Base-by-base conservation (phyloP, 2,113 vertebrate species). In the Cynoglossus semilaevis region DNA sequence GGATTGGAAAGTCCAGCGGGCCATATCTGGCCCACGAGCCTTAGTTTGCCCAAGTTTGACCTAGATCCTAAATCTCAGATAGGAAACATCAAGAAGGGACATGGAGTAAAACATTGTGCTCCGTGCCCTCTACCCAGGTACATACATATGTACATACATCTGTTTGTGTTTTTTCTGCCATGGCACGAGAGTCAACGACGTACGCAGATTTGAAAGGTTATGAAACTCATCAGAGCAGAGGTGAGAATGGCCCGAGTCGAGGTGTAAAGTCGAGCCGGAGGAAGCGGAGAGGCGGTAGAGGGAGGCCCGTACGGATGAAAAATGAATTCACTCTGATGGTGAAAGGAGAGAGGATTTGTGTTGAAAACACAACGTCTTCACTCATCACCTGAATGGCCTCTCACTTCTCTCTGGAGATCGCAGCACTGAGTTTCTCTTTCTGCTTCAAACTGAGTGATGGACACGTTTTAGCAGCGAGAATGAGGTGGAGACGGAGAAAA, bases 321-420 rank as follows among this genome's bases (percentile, higher is more conserved):
- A 73, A 77, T 67, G 59, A 71, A 58, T 69, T 69, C 34, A 40
- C 8, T 12, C 58, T 45, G 68, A 73, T 59, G 62, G 51, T 66
- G 67, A 78, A 64, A 72, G 73, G 70, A 74, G 69, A 72, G 72
- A 52, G 45, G 59, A 19, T 52, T n/a, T 45, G 76, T 60, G 78
- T 79, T 79, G 83, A 87, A 80, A 87, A 70, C 68, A 49, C 22
- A 50, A 47, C 18, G 70, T 75, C 74, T 55, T 85, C 67, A 76
- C 66, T 77, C 81, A 29, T 74, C 80, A 67, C 53, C 70, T 67
- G 59, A 2, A 14, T 29, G 53, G 70, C 79, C 70, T 79, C 63
- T 66, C 14, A 19, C 47, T 61, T 49, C 41, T 66, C 72, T 63
- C 60, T 29, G 46, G 70, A 75, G 70, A 51, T 58, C 63, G 3